Evolutionary conservation across 2,797 vertebrate genomes (phyloP).

Genomic region (Pteronotus mesoamericanus): DNA sequence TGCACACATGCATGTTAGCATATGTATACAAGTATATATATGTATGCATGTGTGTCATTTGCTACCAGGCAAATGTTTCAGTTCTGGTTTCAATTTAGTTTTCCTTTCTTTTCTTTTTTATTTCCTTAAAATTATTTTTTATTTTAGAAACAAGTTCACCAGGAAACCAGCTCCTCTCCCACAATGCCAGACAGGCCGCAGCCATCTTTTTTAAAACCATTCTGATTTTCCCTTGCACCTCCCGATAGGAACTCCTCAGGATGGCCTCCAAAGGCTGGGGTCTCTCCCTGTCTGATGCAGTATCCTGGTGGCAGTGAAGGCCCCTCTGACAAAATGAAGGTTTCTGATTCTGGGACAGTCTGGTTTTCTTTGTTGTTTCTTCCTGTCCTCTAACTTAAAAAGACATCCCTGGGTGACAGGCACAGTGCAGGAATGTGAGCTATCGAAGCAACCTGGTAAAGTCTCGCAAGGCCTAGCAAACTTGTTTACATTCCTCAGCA

Average conservation of each 20-base stretch:
- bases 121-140: constrained; percentile 77
- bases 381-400: neutral
- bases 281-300: constrained; percentile 73
- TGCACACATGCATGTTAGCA: neutral
- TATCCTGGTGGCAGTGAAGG: constrained; percentile 74
- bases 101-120: constrained; percentile 41
- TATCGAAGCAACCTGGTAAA: constrained; percentile 98
- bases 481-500: constrained; percentile 98
- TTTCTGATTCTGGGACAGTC: constrained; percentile 84
- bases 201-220: constrained; percentile 59
- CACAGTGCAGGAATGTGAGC: constrained; percentile 82
- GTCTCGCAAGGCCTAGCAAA: constrained; percentile 97
- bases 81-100: constrained; percentile 66
- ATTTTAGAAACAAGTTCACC: constrained; percentile 78
- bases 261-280: constrained; percentile 63
- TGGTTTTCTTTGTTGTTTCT: constrained; percentile 63
- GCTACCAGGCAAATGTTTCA: constrained; percentile 84
- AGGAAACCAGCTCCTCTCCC: constrained; percentile 82
- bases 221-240: constrained; percentile 64
- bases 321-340: constrained; percentile 77
- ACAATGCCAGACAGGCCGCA: constrained; percentile 56
- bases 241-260: constrained; percentile 75
- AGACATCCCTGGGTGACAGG: constrained; percentile 85
- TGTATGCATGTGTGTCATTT: constrained; percentile 52
- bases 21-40: neutral